Conservation (phyloP, 1,140 invertebrate species). For the Drosophila mayri region DNA sequence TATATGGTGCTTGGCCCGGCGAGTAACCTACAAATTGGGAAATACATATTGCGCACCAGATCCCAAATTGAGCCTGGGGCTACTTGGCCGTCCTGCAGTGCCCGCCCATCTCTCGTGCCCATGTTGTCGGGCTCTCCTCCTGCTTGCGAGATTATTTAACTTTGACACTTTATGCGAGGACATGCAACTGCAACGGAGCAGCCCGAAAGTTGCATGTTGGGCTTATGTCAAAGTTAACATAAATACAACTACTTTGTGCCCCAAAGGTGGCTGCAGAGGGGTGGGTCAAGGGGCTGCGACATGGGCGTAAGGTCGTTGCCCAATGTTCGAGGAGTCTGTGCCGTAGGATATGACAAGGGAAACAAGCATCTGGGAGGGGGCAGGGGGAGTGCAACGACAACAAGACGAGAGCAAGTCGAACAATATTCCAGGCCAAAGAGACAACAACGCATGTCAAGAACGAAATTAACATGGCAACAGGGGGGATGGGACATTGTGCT, state of each 20-base stretch:
- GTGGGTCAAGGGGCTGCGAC: conserved; percentile 19
- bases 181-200: conserved; percentile 66
- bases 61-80: conserved; percentile 32
- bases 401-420: conserved; percentile 38
- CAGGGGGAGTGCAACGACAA: conserved; percentile 37
- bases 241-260: conserved; percentile 78
- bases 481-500: background rate
- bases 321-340: conserved; percentile 32
- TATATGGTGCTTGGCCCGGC: conserved; percentile 1
- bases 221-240: conserved; percentile 82
- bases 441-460: conserved; percentile 46
- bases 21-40: conserved; percentile 38
- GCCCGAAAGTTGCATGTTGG: conserved; percentile 73
- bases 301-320: conserved; percentile 38
- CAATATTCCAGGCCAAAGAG: conserved; percentile 19
- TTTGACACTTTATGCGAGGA: conserved; percentile 76
- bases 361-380: background rate
- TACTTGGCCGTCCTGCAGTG: conserved; percentile 10
- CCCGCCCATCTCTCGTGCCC: background rate
- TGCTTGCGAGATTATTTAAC: conserved; percentile 66
- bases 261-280: conserved; percentile 31
- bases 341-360: conserved; percentile 51
- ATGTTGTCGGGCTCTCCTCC: background rate
- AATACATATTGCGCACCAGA: conserved; percentile 30
- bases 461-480: conserved; percentile 62